Evolutionary conservation across 2,797 vertebrate species (phyloP).

Genomic region (Urophycis tenuis): DNA sequence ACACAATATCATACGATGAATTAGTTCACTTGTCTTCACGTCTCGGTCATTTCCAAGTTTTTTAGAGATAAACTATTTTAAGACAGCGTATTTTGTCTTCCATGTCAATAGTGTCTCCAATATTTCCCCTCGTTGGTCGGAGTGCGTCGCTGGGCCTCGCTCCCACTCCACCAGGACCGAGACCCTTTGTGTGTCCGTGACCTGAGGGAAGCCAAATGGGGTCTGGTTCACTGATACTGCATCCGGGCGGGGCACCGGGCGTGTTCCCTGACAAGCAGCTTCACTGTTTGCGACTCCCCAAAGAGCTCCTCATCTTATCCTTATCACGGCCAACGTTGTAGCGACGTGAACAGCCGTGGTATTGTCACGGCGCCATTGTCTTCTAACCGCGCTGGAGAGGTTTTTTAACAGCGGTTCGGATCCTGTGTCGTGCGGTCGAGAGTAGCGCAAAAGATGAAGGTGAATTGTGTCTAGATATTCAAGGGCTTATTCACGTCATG

Average conservation of each 20-base stretch:
- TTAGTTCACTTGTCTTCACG: background rate
- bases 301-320: background rate
- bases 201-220: background rate
- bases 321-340: background rate
- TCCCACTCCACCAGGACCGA: background rate
- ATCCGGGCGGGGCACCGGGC: background rate
- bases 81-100: background rate
- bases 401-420: background rate
- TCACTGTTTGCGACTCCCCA: background rate
- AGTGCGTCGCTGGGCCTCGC: background rate
- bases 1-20: background rate
- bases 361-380: background rate
- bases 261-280: background rate
- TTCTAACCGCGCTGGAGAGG: background rate
- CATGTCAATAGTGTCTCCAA: background rate
- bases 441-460: background rate
- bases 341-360: background rate
- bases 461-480: background rate
- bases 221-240: background rate
- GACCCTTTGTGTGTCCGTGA: background rate
- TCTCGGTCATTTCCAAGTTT: background rate
- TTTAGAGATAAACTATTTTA: background rate
- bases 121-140: background rate
- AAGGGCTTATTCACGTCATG: background rate
- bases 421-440: background rate